These are phyloP conservation scores for Parascotia fuliginaria DNA, from an alignment of 2,888 invertebrate genomes.

Conservation along the genomic window DNA sequence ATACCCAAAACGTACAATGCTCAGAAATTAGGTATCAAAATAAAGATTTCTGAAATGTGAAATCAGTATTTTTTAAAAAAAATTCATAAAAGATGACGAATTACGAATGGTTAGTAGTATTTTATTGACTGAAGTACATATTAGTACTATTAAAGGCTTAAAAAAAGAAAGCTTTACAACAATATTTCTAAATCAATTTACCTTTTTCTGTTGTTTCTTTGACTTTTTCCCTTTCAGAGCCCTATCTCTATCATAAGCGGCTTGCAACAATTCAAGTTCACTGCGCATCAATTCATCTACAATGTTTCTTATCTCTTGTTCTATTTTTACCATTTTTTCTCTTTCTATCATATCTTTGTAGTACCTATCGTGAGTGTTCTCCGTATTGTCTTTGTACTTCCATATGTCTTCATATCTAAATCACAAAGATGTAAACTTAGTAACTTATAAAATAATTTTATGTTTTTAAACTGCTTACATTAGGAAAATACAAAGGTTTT, in stretches of 20 bases:
- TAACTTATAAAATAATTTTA: too few species aligned
- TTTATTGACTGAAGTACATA: too few species aligned
- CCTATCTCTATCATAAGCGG: constrained; percentile 90
- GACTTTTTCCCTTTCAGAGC: constrained; percentile 91
- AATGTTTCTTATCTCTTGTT: constrained; percentile 91
- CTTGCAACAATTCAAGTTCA: constrained; percentile 89
- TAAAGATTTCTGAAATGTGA: too few species aligned
- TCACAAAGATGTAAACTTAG: not conserved
- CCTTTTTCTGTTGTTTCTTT: constrained; percentile 91
- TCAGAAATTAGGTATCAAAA: too few species aligned
- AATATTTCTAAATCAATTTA: constrained; percentile 30
- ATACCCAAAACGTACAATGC: too few species aligned
- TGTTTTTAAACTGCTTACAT: too few species aligned
- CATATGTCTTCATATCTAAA: constrained; percentile 91
- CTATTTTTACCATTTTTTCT: constrained; percentile 93
- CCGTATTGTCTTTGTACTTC: constrained; percentile 91
- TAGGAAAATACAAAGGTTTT: too few species aligned
- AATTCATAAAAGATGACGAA: too few species aligned
- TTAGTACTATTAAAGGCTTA: too few species aligned
- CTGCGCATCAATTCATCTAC: constrained; percentile 93
- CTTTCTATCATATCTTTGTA: constrained; percentile 93
- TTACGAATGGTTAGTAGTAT: too few species aligned
- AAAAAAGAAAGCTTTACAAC: too few species aligned
- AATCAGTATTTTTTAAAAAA: too few species aligned
- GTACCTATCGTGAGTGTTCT: constrained; percentile 90